Conservation (phyloP, 2,113 vertebrate species). For the Fulmarus glacialis region DNA sequence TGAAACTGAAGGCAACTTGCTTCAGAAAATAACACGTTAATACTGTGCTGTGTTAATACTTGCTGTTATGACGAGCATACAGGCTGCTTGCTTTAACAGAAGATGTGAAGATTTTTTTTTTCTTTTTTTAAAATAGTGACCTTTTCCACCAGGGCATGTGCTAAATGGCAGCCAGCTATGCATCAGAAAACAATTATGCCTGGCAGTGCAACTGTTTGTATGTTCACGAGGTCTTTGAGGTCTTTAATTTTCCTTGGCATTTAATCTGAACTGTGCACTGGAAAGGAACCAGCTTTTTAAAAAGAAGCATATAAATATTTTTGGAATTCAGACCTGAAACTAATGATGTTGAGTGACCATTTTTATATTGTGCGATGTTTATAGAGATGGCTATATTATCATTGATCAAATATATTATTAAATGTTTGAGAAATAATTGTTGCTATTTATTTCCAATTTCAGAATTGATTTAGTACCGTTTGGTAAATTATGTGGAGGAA, state of each 20-base stretch:
- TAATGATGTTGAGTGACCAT: background rate
- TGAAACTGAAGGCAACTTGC: background rate
- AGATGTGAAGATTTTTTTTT: background rate
- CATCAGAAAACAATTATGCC: constrained; percentile 45
- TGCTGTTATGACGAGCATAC: background rate
- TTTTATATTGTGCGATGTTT: background rate
- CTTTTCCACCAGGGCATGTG: constrained; percentile 35
- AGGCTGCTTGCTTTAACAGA: background rate
- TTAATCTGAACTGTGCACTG: background rate
- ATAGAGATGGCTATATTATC: background rate
- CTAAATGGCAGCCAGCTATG: constrained; percentile 58
- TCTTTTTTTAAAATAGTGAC: background rate
- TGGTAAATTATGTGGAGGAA: background rate
- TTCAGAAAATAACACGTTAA: background rate
- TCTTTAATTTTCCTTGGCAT: constrained; percentile 33
- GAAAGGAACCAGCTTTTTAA: background rate
- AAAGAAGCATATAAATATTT: background rate
- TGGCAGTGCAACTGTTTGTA: background rate
- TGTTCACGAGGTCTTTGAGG: background rate
- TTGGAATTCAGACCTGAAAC: background rate
- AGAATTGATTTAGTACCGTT: background rate
- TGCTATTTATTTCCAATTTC: background rate
- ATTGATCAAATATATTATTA: background rate
- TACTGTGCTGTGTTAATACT: background rate
- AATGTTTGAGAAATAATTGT: background rate